A percentile compares a stretch with the other conserved stretches of the same genome.
Evolutionary conservation across 2,113 vertebrate species (phyloP).

Genomic region (Leptobrachium ailaonicum): DNA sequence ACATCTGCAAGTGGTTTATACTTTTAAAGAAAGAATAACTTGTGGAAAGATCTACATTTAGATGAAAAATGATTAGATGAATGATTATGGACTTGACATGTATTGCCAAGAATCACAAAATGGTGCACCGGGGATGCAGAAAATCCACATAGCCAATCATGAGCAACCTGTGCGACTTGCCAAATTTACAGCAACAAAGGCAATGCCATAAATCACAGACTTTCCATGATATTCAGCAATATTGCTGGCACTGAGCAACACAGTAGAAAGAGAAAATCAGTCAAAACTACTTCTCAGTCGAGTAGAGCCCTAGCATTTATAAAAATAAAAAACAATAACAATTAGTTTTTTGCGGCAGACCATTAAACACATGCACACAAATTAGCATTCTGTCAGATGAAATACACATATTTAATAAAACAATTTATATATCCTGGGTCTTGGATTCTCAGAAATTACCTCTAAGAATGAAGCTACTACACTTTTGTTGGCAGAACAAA

Average conservation of each 20-base stretch:
- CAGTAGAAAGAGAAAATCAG: no score
- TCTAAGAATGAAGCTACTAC: no score
- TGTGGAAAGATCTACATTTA: slow-evolving; percentile 11
- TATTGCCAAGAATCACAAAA: slow-evolving; percentile 30
- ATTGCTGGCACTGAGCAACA: not conserved
- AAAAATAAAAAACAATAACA: no score
- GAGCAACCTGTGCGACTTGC: not conserved
- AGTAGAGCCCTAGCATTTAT: no score
- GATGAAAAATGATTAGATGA: slow-evolving; percentile 15
- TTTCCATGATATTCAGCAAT: slow-evolving; percentile 25
- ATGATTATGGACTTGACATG: not conserved
- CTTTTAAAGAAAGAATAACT: slow-evolving; percentile 15
- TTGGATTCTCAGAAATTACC: no score
- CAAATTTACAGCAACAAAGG: slow-evolving; percentile 4
- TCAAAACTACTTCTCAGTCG: no score
- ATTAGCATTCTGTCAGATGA: no score
- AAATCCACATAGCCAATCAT: not conserved
- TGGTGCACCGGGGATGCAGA: slow-evolving; percentile 13
- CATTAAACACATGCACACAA: no score
- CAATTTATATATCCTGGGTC: no score
- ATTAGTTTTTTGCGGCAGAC: no score
- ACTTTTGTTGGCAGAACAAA: no score
- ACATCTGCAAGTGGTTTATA: slow-evolving; percentile 1
- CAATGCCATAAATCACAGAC: slow-evolving; percentile 8
- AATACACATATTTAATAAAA: no score